phyloP scores from a whole-genome alignment of 2,888 invertebrate genomes.

The Himalopsyche kuldschensis region DNA sequence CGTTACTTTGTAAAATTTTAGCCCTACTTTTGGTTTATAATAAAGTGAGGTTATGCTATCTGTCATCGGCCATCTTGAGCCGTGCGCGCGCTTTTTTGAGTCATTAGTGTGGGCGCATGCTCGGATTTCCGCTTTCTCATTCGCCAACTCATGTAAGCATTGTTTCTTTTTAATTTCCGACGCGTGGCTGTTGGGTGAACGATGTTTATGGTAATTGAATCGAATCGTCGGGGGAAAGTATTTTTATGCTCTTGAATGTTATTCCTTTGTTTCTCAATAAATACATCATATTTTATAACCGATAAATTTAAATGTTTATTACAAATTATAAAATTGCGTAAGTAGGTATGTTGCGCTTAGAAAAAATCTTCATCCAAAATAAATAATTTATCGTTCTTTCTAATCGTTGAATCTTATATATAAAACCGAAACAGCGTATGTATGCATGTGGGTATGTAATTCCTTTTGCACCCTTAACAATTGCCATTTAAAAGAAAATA shows the following conservation, averaged over 20 bases:
- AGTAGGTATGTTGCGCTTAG: too few relatives aligned
- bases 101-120: conserved; percentile 14
- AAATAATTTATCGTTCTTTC: too few relatives aligned
- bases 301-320: too few relatives aligned
- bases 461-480: too few relatives aligned
- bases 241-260: neutral
- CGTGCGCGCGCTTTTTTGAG: conserved; percentile 2
- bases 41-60: conserved; percentile 4
- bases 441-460: too few relatives aligned
- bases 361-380: too few relatives aligned
- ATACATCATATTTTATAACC: too few relatives aligned
- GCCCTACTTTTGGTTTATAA: neutral
- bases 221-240: conserved; percentile 10
- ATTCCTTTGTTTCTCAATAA: neutral
- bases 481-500: too few relatives aligned
- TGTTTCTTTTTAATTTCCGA: conserved; percentile 17
- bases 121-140: conserved; percentile 17
- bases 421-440: too few relatives aligned
- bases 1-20: neutral
- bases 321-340: too few relatives aligned
- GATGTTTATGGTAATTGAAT: conserved; percentile 35
- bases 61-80: neutral
- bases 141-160: conserved; percentile 13
- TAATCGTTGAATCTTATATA: too few relatives aligned
- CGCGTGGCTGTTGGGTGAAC: conserved; percentile 19